phyloP scores from a whole-genome alignment of 2,888 invertebrate genomes.

The Entomobrya multifasciata region DNA sequence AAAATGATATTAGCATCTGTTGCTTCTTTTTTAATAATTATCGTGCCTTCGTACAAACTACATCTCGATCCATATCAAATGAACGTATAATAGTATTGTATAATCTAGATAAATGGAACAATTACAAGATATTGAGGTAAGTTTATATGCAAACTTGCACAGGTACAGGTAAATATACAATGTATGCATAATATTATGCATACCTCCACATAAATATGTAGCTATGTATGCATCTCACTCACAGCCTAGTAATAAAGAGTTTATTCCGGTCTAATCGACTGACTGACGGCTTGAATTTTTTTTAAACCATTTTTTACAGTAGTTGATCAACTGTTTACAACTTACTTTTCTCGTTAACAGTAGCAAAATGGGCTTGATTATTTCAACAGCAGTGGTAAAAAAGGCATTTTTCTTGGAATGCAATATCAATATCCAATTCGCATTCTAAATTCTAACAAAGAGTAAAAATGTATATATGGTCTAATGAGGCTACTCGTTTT shows the following conservation, averaged over 20 bases:
- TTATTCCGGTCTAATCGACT: conserved; percentile 35
- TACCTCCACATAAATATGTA: background rate
- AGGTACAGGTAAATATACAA: background rate
- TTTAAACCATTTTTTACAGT: conserved; percentile 28
- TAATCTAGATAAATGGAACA: conserved; percentile 22
- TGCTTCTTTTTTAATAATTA: conserved; percentile 31
- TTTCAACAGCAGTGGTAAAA: background rate
- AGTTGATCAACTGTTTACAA: conserved; percentile 69
- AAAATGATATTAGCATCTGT: conserved; percentile 47
- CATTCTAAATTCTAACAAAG: too few relatives aligned
- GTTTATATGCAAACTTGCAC: background rate
- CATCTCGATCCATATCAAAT: conserved; percentile 25
- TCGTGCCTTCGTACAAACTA: conserved; percentile 33
- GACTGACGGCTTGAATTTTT: conserved; percentile 49
- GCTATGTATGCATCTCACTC: background rate
- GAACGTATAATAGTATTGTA: background rate
- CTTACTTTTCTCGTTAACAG: conserved; percentile 66
- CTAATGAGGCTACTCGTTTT: too few relatives aligned
- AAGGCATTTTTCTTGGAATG: background rate
- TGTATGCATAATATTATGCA: background rate
- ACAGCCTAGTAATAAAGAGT: conserved; percentile 1
- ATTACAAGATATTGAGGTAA: conserved; percentile 15
- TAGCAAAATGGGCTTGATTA: conserved; percentile 50
- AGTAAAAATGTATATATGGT: too few relatives aligned
- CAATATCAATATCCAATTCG: background rate